Conservation (phyloP, 2,888 invertebrate species). For the Philereme vetulata region DNA sequence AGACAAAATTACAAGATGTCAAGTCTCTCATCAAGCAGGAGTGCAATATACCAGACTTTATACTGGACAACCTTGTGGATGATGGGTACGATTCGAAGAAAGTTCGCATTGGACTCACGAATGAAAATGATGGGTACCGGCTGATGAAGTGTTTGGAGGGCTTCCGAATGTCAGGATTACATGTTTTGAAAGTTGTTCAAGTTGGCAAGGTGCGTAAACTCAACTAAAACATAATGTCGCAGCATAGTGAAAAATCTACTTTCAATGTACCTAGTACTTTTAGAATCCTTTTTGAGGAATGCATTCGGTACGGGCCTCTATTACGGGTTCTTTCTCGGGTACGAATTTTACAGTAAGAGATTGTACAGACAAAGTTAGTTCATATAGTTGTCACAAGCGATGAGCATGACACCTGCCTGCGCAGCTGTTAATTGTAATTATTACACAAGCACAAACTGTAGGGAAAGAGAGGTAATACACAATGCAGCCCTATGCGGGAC, state of each 20-base stretch:
- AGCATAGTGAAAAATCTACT: neutral
- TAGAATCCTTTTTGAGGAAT: too few relatives aligned
- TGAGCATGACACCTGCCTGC: too few relatives aligned
- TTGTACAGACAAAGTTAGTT: too few relatives aligned
- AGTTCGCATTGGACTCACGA: constrained; percentile 65
- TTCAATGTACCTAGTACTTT: constrained; percentile 3
- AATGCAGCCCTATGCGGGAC: too few relatives aligned
- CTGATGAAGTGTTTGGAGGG: constrained; percentile 67
- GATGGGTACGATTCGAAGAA: constrained; percentile 62
- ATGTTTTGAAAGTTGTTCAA: constrained; percentile 56
- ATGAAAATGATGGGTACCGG: constrained; percentile 61
- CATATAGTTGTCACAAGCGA: too few relatives aligned
- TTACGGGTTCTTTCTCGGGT: too few relatives aligned
- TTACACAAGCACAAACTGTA: too few relatives aligned
- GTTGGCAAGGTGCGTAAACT: constrained; percentile 53
- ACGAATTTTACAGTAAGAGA: too few relatives aligned
- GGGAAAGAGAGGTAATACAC: too few relatives aligned
- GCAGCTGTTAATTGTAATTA: too few relatives aligned
- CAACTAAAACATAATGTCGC: neutral
- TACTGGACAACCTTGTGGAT: constrained; percentile 61
- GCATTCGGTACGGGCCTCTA: too few relatives aligned
- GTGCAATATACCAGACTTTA: constrained; percentile 67
- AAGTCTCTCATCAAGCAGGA: constrained; percentile 63
- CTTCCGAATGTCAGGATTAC: constrained; percentile 55
- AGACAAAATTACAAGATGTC: constrained; percentile 69